Evolutionary conservation across 2,888 invertebrate species (phyloP).

Genomic region (Drosophila subquinaria): DNA sequence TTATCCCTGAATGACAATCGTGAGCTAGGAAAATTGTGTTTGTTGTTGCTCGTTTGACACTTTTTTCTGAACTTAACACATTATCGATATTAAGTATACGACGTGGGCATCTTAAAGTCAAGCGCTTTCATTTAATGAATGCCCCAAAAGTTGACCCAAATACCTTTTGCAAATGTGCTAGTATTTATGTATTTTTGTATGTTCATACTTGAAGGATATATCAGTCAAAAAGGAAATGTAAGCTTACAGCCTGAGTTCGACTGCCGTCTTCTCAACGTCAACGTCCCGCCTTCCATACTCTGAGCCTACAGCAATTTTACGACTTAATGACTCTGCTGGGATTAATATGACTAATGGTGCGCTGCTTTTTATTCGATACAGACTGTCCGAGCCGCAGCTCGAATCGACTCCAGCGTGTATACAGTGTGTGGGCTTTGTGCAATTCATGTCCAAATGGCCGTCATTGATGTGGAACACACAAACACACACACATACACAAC

Average conservation of each 20-base stretch:
- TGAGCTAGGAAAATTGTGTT: neutral
- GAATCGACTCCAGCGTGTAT: conserved; percentile 11
- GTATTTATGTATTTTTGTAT: conserved; percentile 15
- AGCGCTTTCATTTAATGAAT: conserved; percentile 47
- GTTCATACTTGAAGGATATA: conserved; percentile 51
- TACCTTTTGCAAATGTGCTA: conserved; percentile 14
- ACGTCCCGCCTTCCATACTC: conserved; percentile 29
- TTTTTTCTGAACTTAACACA: conserved; percentile 25
- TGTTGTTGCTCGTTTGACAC: neutral
- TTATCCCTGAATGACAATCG: neutral
- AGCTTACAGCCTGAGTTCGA: conserved; percentile 29
- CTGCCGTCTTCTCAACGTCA: conserved; percentile 20
- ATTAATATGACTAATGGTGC: conserved; percentile 81
- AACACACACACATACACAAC: conserved; percentile 21
- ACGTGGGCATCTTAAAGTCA: conserved; percentile 46
- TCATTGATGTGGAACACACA: conserved; percentile 34
- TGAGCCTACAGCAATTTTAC: conserved; percentile 72
- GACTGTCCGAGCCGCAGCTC: conserved; percentile 30
- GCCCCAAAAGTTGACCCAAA: conserved; percentile 46
- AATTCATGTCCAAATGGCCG: conserved; percentile 69
- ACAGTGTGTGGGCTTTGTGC: conserved; percentile 60
- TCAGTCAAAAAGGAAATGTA: conserved; percentile 34
- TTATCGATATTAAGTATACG: conserved; percentile 49
- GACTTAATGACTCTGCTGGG: conserved; percentile 81
- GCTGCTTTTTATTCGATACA: conserved; percentile 67